These are phyloP conservation scores for Caenorhabditis becei DNA, from an alignment of 2,888 invertebrate genomes.

Conservation along the genomic window DNA sequence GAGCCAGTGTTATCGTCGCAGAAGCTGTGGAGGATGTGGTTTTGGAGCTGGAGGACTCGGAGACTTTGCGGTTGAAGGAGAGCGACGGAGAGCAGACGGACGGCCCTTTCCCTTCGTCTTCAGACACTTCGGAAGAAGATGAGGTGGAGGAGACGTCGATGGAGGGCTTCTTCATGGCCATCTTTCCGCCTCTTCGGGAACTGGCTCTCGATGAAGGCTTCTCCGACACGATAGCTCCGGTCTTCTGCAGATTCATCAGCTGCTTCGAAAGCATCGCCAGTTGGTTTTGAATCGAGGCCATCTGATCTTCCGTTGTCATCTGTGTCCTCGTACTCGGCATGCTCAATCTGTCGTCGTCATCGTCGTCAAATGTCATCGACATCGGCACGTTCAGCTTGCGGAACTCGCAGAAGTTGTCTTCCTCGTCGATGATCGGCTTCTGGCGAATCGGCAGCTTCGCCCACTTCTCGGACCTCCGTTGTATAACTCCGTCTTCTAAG, in stretches of 20 bases:
- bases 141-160: constrained; percentile 49
- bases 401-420: constrained; percentile 52
- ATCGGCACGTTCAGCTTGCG: constrained; percentile 56
- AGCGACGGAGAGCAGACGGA: constrained; percentile 53
- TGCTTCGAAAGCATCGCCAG: constrained; percentile 62
- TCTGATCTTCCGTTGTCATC: constrained; percentile 57
- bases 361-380: constrained; percentile 57
- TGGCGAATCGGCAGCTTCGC: constrained; percentile 33
- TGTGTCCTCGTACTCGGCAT: constrained; percentile 62
- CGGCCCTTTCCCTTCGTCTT: constrained; percentile 62
- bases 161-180: constrained; percentile 41
- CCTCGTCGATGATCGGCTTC: constrained; percentile 18
- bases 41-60: constrained; percentile 15
- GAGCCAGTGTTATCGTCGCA: not conserved
- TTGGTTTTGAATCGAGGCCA: constrained; percentile 53
- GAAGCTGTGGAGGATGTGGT: constrained; percentile 9
- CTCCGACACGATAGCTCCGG: not conserved
- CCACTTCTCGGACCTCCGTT: constrained; percentile 50
- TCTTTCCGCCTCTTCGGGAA: constrained; percentile 36
- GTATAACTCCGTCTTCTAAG: constrained; percentile 58
- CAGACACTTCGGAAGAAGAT: constrained; percentile 42
- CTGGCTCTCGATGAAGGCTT: constrained; percentile 50
- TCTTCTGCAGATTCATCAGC: constrained; percentile 49
- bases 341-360: constrained; percentile 59
- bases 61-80: constrained; percentile 23